Evolutionary conservation across 2,113 vertebrate species (phyloP).

Genomic region (Carollia perspicillata): DNA sequence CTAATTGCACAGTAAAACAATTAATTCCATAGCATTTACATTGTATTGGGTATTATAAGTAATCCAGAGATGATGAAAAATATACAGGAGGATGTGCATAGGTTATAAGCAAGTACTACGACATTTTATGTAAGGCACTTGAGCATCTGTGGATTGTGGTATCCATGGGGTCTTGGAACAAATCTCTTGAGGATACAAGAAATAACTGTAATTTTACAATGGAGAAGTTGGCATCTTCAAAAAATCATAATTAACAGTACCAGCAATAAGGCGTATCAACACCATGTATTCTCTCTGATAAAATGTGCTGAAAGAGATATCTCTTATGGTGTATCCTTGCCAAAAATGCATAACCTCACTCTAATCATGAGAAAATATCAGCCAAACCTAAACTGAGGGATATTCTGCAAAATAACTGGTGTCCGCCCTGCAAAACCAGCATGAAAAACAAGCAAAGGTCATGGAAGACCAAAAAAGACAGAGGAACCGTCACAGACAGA

Average conservation of each 20-base stretch:
- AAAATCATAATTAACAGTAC: neutral
- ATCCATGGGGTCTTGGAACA: neutral
- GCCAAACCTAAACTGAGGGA: neutral
- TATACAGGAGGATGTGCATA: neutral
- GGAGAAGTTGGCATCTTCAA: neutral
- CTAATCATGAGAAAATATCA: neutral
- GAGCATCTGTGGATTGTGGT: neutral
- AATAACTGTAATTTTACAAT: neutral
- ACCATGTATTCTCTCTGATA: neutral
- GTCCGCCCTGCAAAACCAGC: neutral
- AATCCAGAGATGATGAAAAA: neutral
- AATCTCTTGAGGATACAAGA: neutral
- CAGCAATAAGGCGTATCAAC: neutral
- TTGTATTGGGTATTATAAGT: neutral
- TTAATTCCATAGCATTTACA: neutral
- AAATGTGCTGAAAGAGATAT: neutral
- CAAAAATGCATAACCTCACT: neutral
- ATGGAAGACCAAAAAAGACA: neutral
- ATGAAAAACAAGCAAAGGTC: neutral
- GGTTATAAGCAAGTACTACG: neutral
- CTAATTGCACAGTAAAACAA: neutral
- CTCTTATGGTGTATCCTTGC: neutral
- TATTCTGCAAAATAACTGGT: slow-evolving; percentile 7
- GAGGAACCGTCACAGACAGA: neutral
- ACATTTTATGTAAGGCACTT: neutral